Conservation (phyloP, 1,140 invertebrate species). For the Camponotus vicinus region DNA sequence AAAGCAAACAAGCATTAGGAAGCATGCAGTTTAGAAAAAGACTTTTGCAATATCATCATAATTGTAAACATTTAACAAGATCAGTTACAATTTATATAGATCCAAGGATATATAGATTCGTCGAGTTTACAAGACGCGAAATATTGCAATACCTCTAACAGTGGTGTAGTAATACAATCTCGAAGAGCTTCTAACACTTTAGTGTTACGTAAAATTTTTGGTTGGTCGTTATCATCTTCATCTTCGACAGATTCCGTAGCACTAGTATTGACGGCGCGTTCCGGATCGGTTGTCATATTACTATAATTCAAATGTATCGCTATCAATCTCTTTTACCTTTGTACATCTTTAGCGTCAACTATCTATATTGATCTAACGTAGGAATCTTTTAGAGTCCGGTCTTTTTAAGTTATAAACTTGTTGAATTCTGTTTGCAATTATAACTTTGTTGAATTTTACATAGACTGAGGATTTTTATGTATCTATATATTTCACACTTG, state of each 20-base stretch:
- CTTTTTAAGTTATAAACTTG: not conserved
- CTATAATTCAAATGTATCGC: constrained; percentile 70
- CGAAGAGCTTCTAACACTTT: constrained; percentile 75
- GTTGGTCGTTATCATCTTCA: constrained; percentile 74
- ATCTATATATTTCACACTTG: not conserved
- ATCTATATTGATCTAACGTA: constrained; percentile 1
- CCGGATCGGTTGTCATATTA: constrained; percentile 81
- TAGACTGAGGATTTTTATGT: constrained; percentile 29
- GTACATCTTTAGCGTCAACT: not conserved
- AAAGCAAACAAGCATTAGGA: constrained; percentile 9
- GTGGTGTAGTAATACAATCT: constrained; percentile 74
- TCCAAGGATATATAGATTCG: not conserved
- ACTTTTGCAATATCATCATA: constrained; percentile 20
- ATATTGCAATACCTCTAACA: constrained; percentile 70
- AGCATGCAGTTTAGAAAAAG: constrained; percentile 33
- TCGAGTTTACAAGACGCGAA: constrained; percentile 20
- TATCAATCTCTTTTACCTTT: constrained; percentile 20
- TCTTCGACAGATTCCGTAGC: constrained; percentile 80
- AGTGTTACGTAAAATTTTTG: constrained; percentile 63
- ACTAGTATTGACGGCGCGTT: constrained; percentile 77
- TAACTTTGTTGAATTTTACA: constrained; percentile 19
- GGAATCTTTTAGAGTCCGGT: not conserved
- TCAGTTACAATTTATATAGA: not conserved
- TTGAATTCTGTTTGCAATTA: not conserved
- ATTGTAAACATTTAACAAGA: not conserved